These are phyloP conservation scores for Saccostrea cuccullata DNA, from an alignment of 1,140 invertebrate genomes.

Conservation along the genomic window DNA sequence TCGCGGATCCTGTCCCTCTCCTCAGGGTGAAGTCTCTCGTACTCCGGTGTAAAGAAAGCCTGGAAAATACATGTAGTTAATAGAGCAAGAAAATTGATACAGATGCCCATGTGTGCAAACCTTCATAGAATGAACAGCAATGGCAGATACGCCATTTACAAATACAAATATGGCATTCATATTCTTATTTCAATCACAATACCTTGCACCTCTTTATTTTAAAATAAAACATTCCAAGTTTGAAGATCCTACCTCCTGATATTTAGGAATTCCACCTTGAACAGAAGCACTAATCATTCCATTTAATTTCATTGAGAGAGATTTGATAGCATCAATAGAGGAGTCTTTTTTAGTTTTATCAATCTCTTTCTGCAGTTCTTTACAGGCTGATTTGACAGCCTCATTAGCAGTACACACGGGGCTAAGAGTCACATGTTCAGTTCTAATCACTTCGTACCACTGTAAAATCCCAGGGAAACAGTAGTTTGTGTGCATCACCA, in stretches of 20 bases:
- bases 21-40: constrained; percentile 64
- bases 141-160: too few relatives aligned
- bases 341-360: constrained; percentile 57
- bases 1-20: constrained; percentile 61
- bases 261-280: constrained; percentile 74
- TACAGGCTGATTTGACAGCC: constrained; percentile 66
- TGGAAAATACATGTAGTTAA: constrained; percentile 44
- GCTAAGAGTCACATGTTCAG: constrained; percentile 59
- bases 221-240: too few relatives aligned
- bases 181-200: too few relatives aligned
- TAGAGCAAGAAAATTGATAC: too few relatives aligned
- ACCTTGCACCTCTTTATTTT: too few relatives aligned
- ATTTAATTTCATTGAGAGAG: constrained; percentile 91
- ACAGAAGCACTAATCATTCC: constrained; percentile 74
- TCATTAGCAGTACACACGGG: constrained; percentile 73
- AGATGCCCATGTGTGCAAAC: too few relatives aligned
- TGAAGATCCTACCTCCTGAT: constrained; percentile 69
- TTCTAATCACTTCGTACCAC: constrained; percentile 73
- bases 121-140: too few relatives aligned
- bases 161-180: too few relatives aligned
- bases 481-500: constrained; percentile 67
- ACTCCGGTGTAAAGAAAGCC: constrained; percentile 75
- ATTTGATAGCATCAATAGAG: constrained; percentile 83
- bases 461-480: constrained; percentile 75
- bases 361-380: constrained; percentile 64